phyloP scores from a whole-genome alignment of 2,797 vertebrate genomes.

The Propithecus perrieri region DNA sequence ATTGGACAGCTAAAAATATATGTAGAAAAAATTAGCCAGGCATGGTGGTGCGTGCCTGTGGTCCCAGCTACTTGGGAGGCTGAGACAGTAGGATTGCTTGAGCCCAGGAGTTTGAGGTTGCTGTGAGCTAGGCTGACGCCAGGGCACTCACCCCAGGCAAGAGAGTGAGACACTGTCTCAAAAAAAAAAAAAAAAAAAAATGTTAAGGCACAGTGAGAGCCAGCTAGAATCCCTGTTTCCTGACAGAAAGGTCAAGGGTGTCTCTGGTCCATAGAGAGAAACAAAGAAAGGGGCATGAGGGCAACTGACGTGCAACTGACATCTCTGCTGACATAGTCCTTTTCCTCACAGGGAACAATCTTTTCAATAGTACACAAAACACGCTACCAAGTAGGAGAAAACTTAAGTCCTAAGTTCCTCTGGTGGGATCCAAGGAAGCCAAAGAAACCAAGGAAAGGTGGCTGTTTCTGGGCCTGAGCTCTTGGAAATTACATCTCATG shows the following conservation, averaged over 20 bases:
- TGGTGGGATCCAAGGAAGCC: not conserved
- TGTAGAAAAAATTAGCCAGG: too few relatives aligned
- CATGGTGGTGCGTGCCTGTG: too few relatives aligned
- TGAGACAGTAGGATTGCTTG: too few relatives aligned
- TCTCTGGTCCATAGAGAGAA: not conserved
- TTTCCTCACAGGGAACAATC: not conserved
- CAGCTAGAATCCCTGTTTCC: not conserved
- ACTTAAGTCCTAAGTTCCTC: not conserved
- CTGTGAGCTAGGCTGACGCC: too few relatives aligned
- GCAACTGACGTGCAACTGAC: not conserved
- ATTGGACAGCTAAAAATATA: too few relatives aligned
- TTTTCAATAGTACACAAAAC: not conserved
- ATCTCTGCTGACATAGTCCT: not conserved
- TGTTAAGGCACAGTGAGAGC: not conserved
- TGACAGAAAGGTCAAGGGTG: not conserved
- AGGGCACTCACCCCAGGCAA: too few relatives aligned
- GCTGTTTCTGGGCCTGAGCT: not conserved
- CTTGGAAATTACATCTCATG: not conserved
- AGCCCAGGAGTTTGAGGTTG: too few relatives aligned
- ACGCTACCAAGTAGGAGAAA: not conserved
- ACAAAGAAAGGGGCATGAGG: not conserved
- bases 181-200: not conserved
- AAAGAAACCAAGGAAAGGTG: not conserved
- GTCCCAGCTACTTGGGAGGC: too few relatives aligned
- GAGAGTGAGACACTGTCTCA: too few relatives aligned